Percentiles rank a stretch among this genome's conserved stretches.
phyloP scores from a whole-genome alignment of 2,888 invertebrate genomes.

The Lepidocyrtinus sp. region DNA sequence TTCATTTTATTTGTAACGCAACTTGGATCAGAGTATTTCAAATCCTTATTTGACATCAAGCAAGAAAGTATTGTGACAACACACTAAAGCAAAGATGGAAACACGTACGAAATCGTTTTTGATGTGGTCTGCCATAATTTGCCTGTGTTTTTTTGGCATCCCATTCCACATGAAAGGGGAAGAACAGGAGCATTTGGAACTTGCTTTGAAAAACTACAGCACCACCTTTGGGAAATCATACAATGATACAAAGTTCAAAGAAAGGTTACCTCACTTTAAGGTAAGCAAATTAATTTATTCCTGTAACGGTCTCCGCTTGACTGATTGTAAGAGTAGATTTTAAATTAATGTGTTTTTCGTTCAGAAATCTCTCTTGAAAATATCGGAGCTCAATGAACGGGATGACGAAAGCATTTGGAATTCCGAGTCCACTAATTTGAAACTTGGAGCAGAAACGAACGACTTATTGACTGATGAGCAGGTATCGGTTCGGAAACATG shows the following conservation, averaged over 20 bases:
- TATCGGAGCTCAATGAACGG: conserved; percentile 74
- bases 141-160: conserved; percentile 71
- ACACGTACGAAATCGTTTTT: conserved; percentile 61
- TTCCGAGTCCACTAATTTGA: conserved; percentile 24
- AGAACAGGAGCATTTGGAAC: conserved; percentile 70
- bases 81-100: conserved; percentile 50
- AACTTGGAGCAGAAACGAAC: conserved; percentile 30
- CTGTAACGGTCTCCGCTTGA: no score
- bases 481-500: conserved; percentile 39
- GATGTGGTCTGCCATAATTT: conserved; percentile 64
- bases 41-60: no score
- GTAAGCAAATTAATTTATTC: no score
- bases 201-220: conserved; percentile 75
- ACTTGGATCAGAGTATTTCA: no score
- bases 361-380: conserved; percentile 75
- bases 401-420: conserved; percentile 73
- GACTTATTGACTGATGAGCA: conserved; percentile 29
- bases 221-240: conserved; percentile 77
- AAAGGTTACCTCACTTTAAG: conserved; percentile 63
- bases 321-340: not conserved
- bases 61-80: no score
- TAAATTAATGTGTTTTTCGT: conserved; percentile 65
- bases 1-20: no score
- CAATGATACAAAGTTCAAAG: conserved; percentile 63
- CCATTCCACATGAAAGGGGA: conserved; percentile 73